A percentile compares a stretch with the other conserved stretches of the same genome.
phyloP scores from a whole-genome alignment of 2,113 vertebrate genomes.

The Percopsis transmontana region DNA sequence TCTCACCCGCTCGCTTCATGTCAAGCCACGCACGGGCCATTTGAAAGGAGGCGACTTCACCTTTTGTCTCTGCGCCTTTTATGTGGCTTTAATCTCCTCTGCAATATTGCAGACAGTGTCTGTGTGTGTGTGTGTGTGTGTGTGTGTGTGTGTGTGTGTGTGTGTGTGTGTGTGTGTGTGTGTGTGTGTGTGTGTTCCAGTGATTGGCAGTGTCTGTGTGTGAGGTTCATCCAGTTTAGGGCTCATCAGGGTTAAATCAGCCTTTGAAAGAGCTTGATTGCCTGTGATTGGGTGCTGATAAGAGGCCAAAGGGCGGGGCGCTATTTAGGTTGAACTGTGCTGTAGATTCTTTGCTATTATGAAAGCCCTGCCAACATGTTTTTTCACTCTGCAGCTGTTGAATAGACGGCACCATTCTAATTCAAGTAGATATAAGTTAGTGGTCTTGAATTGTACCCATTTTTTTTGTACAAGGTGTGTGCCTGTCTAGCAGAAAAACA shows the following conservation, averaged over 20 bases:
- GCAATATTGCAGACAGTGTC: constrained; percentile 71
- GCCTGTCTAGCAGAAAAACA: too few species aligned
- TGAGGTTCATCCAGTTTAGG: constrained; percentile 62
- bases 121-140: constrained; percentile 21
- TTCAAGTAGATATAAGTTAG: constrained; percentile 40
- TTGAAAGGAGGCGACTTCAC: constrained; percentile 79
- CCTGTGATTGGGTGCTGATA: constrained; percentile 74
- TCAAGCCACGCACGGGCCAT: constrained; percentile 78
- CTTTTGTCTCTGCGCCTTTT: constrained; percentile 78
- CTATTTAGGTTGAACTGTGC: constrained; percentile 74
- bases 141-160: constrained; percentile 21
- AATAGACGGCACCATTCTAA: constrained; percentile 54
- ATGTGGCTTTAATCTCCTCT: constrained; percentile 77
- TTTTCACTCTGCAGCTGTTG: constrained; percentile 53
- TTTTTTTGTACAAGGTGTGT: neutral
- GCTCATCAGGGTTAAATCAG: constrained; percentile 77
- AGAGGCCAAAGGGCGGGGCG: constrained; percentile 74
- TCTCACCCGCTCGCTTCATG: constrained; percentile 77
- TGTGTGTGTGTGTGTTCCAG: neutral
- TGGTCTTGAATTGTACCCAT: neutral
- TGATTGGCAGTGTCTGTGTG: constrained; percentile 25
- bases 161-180: constrained; percentile 2
- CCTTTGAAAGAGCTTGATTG: constrained; percentile 75
- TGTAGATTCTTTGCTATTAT: constrained; percentile 72
- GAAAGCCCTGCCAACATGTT: constrained; percentile 64